Base-by-base conservation (phyloP, 2,113 vertebrate genomes). In the Megaleporinus macrocephalus region DNA sequence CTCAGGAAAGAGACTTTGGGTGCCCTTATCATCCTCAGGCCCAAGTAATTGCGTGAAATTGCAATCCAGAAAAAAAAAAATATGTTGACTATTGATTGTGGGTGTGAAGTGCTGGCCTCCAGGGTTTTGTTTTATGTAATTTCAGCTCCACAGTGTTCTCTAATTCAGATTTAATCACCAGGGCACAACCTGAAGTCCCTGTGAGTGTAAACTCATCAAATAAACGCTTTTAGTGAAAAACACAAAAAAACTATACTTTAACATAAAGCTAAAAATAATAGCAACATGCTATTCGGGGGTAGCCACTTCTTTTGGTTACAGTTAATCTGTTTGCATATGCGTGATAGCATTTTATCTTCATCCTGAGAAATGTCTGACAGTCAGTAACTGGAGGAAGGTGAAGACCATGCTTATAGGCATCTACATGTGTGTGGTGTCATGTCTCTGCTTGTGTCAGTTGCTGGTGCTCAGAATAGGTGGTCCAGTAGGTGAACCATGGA, bases 21-120 rank as follows among this genome's bases (percentile, higher is more conserved):
- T 75, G 76, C 30, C 41, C 74, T 76, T 44, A 49, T 81, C 78
- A 73, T 63, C 24, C 74, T 65, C 59, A 53, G 22, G 47, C 72
- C 79, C 80, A 76, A 86, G 85, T 85, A 88, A 89, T 89, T 83
- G 77, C 49, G 36, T 81, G 41, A 87, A 88, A 90, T 89, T 86
- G 85, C 82, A 80, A 85, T 82, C 83, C 82, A 84, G 79, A 78
- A 78, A 86, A 87, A 78, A 86, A 87, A 84, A 79, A 55, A 73
- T 69, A 76, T 74, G 78, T 83, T 84, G 78, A 83, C 26, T 75
- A 66, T 62, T 76, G 70, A 66, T 79, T 49, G n/a, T 57, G 84
- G 87, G 88, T 86, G 87, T 87, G 78, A 76, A 86, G 73, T 71
- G 77, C 41, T 78, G 83, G 73, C 83, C 85, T 86, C 75, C 41